These are phyloP conservation scores for Prunella himalayana DNA, from an alignment of 2,113 vertebrate genomes.

Conservation along the genomic window DNA sequence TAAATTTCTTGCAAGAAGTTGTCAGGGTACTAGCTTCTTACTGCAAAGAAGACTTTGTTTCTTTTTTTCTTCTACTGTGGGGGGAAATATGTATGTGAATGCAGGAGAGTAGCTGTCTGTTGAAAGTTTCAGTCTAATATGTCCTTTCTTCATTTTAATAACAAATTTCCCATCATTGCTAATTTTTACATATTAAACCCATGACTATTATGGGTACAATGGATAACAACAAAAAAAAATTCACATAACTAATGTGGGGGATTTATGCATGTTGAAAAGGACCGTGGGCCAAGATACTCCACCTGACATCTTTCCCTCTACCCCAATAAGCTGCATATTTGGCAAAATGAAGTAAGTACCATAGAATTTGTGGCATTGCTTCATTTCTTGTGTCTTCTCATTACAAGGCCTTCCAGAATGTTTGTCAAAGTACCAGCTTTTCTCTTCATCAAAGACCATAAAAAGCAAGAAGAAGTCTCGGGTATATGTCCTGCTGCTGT, in stretches of 20 bases:
- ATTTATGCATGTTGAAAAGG: not conserved
- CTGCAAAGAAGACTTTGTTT: not conserved
- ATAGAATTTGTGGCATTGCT: slow-evolving; percentile 78
- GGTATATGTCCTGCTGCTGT: not conserved
- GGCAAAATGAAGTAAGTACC: slow-evolving; percentile 70
- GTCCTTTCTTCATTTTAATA: not conserved
- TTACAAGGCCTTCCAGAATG: slow-evolving; percentile 61
- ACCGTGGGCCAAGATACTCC: not conserved
- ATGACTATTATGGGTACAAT: not conserved
- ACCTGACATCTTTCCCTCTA: not conserved
- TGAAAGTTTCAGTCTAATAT: not conserved
- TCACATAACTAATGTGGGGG: fast-evolving
- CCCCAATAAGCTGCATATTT: not conserved
- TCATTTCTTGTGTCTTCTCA: slow-evolving; percentile 40
- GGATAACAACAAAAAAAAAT: not conserved
- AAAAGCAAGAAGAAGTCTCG: slow-evolving; percentile 89
- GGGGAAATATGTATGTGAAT: not conserved
- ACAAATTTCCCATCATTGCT: not conserved
- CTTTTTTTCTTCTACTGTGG: not conserved
- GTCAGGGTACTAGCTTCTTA: not conserved
- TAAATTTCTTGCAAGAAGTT: not conserved
- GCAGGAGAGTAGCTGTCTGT: not conserved
- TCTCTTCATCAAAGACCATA: slow-evolving; percentile 93
- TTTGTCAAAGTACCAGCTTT: slow-evolving; percentile 90
- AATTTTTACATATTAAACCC: not conserved